Percentiles rank a stretch among this genome's conserved stretches.
Conservation (phyloP, 1,140 invertebrate species). For the Gonioctena quinquepunctata region DNA sequence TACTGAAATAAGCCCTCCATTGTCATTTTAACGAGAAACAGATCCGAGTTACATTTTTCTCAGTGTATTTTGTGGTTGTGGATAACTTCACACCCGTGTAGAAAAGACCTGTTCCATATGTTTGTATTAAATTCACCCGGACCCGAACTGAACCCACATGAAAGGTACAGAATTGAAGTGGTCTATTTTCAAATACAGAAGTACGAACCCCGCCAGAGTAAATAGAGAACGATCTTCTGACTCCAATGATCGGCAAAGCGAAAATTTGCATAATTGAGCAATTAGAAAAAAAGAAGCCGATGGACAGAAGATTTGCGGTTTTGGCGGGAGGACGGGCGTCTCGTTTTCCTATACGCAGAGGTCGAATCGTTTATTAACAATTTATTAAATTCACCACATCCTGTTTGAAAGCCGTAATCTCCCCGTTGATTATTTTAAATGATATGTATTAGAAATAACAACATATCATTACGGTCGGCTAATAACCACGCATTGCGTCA, state of each 20-base stretch:
- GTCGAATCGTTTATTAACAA: conserved; percentile 18
- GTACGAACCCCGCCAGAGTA: too few relatives aligned
- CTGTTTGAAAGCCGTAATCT: conserved; percentile 8
- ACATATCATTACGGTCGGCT: not conserved
- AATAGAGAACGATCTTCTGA: too few relatives aligned
- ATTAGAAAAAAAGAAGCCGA: not conserved
- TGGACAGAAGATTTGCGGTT: not conserved
- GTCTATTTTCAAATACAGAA: too few relatives aligned
- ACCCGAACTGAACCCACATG: too few relatives aligned
- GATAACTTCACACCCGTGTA: too few relatives aligned
- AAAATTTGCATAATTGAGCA: not conserved
- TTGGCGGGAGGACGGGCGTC: not conserved
- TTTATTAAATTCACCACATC: conserved; percentile 25
- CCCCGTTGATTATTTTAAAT: conserved; percentile 11
- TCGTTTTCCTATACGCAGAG: not conserved
- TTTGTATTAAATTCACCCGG: too few relatives aligned
- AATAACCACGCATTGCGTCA: not conserved
- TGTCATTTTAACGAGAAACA: too few relatives aligned
- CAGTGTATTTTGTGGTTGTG: too few relatives aligned
- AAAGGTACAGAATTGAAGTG: too few relatives aligned
- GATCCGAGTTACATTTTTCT: too few relatives aligned
- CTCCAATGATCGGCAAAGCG: not conserved
- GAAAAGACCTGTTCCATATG: too few relatives aligned
- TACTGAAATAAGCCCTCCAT: too few relatives aligned
- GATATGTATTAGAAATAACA: conserved; percentile 2